These are phyloP conservation scores for Hydrocynus forskahlii DNA, from an alignment of 2,797 vertebrate species.

Conservation along the genomic window DNA sequence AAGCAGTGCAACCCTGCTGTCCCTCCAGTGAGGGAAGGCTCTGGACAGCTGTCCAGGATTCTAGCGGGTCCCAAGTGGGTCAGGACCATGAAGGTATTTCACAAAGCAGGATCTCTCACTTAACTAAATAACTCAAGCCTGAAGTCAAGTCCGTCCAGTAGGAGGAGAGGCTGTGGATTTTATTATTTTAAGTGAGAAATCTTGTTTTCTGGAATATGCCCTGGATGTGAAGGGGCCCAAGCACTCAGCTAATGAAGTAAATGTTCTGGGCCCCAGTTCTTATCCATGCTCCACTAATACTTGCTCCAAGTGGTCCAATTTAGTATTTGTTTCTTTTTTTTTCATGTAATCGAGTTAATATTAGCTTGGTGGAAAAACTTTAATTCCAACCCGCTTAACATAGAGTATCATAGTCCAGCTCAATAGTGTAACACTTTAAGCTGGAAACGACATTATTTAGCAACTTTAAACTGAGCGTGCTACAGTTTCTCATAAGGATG, in stretches of 20 bases:
- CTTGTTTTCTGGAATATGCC: background rate
- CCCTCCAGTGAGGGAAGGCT: background rate
- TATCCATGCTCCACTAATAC: background rate
- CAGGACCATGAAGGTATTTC: background rate
- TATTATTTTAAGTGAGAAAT: background rate
- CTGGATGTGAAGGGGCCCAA: background rate
- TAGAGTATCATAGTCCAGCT: too few relatives aligned
- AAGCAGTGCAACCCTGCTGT: slow-evolving; percentile 6
- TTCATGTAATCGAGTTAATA: background rate
- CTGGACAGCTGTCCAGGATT: background rate
- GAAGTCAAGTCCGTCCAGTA: background rate
- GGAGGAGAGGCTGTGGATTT: background rate
- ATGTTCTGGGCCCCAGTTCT: background rate
- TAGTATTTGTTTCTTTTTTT: background rate
- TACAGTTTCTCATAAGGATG: too few relatives aligned
- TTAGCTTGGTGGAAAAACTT: background rate
- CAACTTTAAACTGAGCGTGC: too few relatives aligned
- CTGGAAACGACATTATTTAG: too few relatives aligned
- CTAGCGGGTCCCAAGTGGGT: background rate
- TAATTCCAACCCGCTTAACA: too few relatives aligned
- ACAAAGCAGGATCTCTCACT: background rate
- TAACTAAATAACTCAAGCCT: background rate
- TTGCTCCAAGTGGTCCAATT: background rate
- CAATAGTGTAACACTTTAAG: too few relatives aligned
- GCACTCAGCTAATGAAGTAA: background rate